These are phyloP conservation scores for Leistus spinibarbis DNA, from an alignment of 2,888 invertebrate species.

Conservation along the genomic window DNA sequence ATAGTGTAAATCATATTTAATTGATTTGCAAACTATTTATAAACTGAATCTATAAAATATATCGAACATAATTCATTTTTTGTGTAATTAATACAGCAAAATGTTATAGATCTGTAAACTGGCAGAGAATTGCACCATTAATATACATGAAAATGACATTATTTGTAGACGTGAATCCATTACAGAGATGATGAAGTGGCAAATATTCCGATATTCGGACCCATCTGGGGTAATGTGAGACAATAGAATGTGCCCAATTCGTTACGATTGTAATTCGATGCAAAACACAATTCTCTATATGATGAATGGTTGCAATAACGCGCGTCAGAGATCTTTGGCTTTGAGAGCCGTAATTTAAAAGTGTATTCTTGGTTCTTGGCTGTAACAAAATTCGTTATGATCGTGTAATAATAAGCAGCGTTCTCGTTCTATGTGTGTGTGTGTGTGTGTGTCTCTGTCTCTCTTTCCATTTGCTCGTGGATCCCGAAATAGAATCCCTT, in stretches of 20 bases:
- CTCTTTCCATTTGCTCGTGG: slow-evolving; percentile 1
- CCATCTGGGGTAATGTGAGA: background rate
- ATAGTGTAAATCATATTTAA: no score
- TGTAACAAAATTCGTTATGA: background rate
- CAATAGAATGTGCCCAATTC: background rate
- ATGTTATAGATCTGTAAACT: no score
- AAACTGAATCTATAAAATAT: no score
- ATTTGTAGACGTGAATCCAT: no score
- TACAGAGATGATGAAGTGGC: no score
- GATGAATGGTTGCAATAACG: background rate
- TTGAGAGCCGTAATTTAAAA: background rate
- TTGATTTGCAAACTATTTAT: no score
- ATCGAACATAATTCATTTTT: no score
- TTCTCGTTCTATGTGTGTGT: background rate
- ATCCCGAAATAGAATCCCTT: slow-evolving; percentile 29
- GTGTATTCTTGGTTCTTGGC: background rate
- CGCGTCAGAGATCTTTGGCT: background rate
- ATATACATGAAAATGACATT: no score
- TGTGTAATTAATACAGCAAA: no score
- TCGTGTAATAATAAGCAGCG: background rate
- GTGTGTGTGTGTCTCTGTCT: background rate
- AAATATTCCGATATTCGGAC: no score
- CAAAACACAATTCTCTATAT: background rate
- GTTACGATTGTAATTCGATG: background rate
- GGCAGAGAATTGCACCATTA: no score